Evolutionary conservation across 2,113 vertebrate species (phyloP).

Genomic region (Meriones unguiculatus): DNA sequence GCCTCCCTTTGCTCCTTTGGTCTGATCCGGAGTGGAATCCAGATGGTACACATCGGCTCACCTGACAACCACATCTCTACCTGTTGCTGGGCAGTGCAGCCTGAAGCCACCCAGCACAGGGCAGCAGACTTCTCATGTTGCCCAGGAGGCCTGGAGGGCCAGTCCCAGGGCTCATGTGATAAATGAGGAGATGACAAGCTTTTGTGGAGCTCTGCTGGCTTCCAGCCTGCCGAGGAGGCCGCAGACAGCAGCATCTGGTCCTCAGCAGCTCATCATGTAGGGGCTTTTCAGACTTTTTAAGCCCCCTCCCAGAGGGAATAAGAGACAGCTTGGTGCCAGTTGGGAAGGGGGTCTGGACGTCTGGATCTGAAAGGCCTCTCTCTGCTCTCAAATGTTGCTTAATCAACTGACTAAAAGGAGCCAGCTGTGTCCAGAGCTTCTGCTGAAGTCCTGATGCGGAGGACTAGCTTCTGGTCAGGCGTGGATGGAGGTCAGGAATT

Average conservation of each 20-base stretch:
- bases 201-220: neutral
- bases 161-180: neutral
- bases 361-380: neutral
- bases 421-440: neutral
- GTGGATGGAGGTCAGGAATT: conserved; percentile 27
- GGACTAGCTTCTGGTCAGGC: neutral
- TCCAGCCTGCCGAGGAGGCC: neutral
- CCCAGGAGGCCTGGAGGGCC: neutral
- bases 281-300: neutral
- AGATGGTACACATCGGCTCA: rapidly evolving
- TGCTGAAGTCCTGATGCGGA: neutral
- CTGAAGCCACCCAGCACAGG: neutral
- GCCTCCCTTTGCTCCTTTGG: neutral
- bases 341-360: neutral
- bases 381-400: conserved; percentile 43
- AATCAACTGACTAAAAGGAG: neutral
- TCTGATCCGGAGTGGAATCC: neutral
- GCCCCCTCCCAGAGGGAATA: neutral
- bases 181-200: neutral
- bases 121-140: rapidly evolving
- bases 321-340: neutral
- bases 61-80: neutral
- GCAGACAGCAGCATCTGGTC: neutral
- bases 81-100: too few relatives aligned
- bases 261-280: neutral